Evolutionary conservation across 2,888 invertebrate genomes (phyloP).

Genomic region (Xestia rhomboidea): DNA sequence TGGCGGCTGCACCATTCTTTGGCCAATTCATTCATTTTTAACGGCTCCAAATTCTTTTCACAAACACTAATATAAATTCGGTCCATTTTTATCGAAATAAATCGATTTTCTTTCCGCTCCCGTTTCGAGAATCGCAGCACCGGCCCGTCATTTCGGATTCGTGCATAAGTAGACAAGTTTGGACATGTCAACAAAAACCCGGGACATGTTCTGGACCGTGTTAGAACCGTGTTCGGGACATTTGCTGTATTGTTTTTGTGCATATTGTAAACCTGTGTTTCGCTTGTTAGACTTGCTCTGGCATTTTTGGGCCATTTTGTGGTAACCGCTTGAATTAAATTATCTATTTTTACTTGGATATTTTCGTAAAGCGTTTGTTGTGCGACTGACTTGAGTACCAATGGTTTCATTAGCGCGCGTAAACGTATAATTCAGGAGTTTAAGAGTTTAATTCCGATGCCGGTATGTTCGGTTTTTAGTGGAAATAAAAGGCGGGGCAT

Average conservation of each 20-base stretch:
- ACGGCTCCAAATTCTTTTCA: conserved; percentile 34
- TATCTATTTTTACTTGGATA: conserved; percentile 66
- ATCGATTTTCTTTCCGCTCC: conserved; percentile 60
- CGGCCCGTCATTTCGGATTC: conserved; percentile 72
- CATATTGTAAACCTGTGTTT: conserved; percentile 71
- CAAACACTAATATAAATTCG: conserved; percentile 45
- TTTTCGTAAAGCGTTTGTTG: conserved; percentile 37
- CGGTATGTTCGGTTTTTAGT: conserved; percentile 57
- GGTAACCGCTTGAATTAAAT: conserved; percentile 64
- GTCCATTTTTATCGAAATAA: conserved; percentile 51
- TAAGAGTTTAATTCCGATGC: conserved; percentile 49
- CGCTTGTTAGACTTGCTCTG: conserved; percentile 64
- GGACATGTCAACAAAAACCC: conserved; percentile 76
- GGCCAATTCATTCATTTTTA: conserved; percentile 40
- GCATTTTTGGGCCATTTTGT: conserved; percentile 67
- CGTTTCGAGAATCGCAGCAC: conserved; percentile 69
- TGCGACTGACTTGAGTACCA: conserved; percentile 65
- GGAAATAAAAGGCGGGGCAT: conserved; percentile 27
- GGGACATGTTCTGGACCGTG: conserved; percentile 71
- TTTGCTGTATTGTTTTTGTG: conserved; percentile 67
- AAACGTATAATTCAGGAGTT: conserved; percentile 61
- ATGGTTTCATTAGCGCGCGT: conserved; percentile 64
- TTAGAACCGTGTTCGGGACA: conserved; percentile 73
- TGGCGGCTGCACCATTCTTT: conserved; percentile 27
- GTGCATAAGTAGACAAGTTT: conserved; percentile 81